A percentile compares a stretch with the other conserved stretches of the same genome.
These are phyloP conservation scores for Halcyon smyrnensis DNA, from an alignment of 2,797 vertebrate genomes.

Conservation along the genomic window DNA sequence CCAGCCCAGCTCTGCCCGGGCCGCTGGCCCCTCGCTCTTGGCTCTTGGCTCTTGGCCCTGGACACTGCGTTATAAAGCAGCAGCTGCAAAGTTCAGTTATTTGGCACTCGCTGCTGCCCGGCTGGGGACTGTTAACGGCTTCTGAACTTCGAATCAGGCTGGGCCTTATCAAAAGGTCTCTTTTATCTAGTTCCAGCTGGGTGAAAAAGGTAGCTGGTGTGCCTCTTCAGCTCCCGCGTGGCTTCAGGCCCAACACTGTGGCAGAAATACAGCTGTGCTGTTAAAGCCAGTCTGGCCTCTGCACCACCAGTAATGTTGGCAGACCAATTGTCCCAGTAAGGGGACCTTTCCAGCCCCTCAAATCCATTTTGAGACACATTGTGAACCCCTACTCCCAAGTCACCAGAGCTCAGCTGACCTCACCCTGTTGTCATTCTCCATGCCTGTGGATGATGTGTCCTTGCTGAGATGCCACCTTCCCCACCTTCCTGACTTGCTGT, in stretches of 20 bases:
- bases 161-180: accelerated
- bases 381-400: not conserved
- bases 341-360: not conserved
- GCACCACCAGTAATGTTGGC: not conserved
- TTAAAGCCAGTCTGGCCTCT: not conserved
- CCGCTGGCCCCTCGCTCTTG: not conserved
- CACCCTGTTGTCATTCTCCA: not conserved
- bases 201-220: not conserved
- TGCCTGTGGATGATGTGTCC: not conserved
- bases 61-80: accelerated
- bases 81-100: accelerated
- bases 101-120: not conserved
- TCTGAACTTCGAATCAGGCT: not conserved
- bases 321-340: not conserved
- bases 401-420: not conserved
- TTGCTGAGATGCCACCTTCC: not conserved
- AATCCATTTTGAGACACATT: accelerated
- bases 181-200: too few species aligned
- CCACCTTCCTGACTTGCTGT: not conserved
- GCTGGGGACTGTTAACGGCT: not conserved
- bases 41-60: not conserved
- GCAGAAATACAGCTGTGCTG: accelerated
- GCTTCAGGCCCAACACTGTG: accelerated
- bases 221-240: accelerated
- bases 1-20: too few species aligned